Evolutionary conservation across 2,113 vertebrate genomes (phyloP), one percentile per base, ranked within the genome.

Genomic region (Mus musculus): DNA sequence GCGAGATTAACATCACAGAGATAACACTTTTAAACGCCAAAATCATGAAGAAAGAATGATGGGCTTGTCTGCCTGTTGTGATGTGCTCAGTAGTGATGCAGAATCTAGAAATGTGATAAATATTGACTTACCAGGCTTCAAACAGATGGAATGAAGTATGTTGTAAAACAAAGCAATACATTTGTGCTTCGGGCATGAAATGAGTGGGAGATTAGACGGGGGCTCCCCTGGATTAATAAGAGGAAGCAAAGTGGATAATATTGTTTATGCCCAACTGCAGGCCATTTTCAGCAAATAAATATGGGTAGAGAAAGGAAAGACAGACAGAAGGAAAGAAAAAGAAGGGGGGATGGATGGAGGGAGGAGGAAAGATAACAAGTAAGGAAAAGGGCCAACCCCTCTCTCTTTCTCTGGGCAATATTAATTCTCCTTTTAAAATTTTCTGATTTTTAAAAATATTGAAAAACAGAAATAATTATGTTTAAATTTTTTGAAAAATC

Each of bases 241-340:
- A 95, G 97, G 96, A 98, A 98, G 96, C 72, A 97, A 96, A 96
- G 96, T 88, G 92, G 93, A 63, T 96, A 93, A 97, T 97, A 94
- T 98, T 94, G 95, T 87, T 95, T 71, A 96, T 93, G 85, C 72
- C 92, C 81, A 95, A 92, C 6, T 59, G 76, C 65, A 20, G 92
- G 76, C 36, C 42, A 24, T 91, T 97, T 96, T 52, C 78, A 97
- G 93, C 86, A 94, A 88, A 73, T 77, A 86, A 95, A 95, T 36
- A 91, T 20, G 54, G 56, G 36, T 26, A 24, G 14, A 13, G 19
- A 4, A 61, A 46, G 14, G 30, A 61, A n/a, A 10, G 1, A 10
- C 22, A 2, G 7, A 36, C 26, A 5, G 67, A 9, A 10, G 17
- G 30, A 46, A 88, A 39, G 19, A 9, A 33, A 8, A 6, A 20